Conservation (phyloP, 2,888 invertebrate species). For the Seira ritae region DNA sequence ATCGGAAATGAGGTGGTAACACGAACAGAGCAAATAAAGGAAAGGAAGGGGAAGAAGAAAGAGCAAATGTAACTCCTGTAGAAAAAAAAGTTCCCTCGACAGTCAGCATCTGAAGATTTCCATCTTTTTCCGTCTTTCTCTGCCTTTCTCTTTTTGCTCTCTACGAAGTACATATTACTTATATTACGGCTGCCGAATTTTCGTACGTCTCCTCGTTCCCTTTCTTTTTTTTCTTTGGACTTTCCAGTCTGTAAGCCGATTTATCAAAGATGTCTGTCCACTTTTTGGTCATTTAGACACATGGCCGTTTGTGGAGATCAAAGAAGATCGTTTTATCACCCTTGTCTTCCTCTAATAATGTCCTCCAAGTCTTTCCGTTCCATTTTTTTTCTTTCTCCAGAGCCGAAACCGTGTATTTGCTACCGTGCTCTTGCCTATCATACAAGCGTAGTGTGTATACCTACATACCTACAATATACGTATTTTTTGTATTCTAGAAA, state of each 20-base stretch:
- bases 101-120: constrained; percentile 54
- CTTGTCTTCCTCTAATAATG: constrained; percentile 72
- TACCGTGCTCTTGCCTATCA: constrained; percentile 32
- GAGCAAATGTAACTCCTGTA: constrained; percentile 41
- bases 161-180: no score
- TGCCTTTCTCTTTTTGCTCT: no score
- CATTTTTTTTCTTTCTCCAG: constrained; percentile 31
- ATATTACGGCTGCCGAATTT: no score
- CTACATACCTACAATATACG: no score
- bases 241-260: constrained; percentile 63
- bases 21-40: constrained; percentile 33
- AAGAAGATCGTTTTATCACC: constrained; percentile 72
- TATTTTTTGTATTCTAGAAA: no score
- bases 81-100: constrained; percentile 39
- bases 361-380: constrained; percentile 61
- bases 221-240: constrained; percentile 2
- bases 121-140: constrained; percentile 38
- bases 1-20: constrained; percentile 63
- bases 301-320: constrained; percentile 71
- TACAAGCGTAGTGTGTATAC: no score
- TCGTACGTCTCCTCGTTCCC: no score
- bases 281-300: constrained; percentile 71
- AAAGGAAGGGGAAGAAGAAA: constrained; percentile 46
- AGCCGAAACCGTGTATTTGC: constrained; percentile 26
- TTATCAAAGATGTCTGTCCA: constrained; percentile 71